These are phyloP conservation scores for Brotogeris chrysoptera DNA, from an alignment of 2,797 vertebrate genomes.

Conservation along the genomic window DNA sequence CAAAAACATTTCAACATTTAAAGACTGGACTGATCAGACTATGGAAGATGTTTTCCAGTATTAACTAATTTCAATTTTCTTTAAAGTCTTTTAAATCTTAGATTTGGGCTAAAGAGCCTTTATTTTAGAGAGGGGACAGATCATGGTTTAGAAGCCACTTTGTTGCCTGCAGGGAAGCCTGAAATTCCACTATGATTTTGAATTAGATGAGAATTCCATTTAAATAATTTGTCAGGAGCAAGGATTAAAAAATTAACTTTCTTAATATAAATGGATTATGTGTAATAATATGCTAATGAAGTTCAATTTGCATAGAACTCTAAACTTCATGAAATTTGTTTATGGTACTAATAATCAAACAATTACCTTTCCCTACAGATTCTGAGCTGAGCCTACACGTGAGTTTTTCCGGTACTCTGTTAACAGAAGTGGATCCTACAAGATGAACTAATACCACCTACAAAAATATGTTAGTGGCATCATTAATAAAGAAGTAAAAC, in stretches of 20 bases:
- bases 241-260: not conserved
- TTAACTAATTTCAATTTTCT: not conserved
- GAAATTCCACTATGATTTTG: not conserved
- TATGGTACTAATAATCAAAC: not conserved
- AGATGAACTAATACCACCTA: not conserved
- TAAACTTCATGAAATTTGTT: not conserved
- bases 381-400: not conserved
- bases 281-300: not conserved
- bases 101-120: not conserved
- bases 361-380: not conserved
- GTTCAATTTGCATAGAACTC: not conserved
- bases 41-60: not conserved
- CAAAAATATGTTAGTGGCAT: not conserved
- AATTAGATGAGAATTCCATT: rapidly evolving
- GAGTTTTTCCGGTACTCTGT: not conserved
- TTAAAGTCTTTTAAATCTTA: not conserved
- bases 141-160: not conserved
- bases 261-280: not conserved
- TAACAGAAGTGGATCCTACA: not conserved
- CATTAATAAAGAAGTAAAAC: not conserved
- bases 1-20: not conserved
- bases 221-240: not conserved
- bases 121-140: not conserved
- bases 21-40: not conserved
- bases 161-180: not conserved